Evolutionary conservation across 2,888 invertebrate genomes (phyloP).

Genomic region (Hoplodrina ambigua): DNA sequence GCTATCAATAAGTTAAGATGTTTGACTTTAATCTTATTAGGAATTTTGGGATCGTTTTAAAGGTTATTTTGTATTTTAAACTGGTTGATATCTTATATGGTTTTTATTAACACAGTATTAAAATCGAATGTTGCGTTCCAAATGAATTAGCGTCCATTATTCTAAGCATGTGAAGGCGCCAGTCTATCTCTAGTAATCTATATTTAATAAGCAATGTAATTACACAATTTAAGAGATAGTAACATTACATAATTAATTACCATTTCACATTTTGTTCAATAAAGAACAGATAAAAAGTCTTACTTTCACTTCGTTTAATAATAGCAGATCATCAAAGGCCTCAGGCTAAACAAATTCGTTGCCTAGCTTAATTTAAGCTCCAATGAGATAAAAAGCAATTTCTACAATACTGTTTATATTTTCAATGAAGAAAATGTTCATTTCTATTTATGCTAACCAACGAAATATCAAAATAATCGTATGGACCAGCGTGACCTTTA

Average conservation of each 20-base stretch:
- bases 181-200: constrained; percentile 38
- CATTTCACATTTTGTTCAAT: constrained; percentile 58
- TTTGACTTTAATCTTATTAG: constrained; percentile 48
- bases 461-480: constrained; percentile 55
- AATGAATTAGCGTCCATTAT: constrained; percentile 20
- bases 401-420: constrained; percentile 24
- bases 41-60: constrained; percentile 15
- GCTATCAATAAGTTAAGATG: constrained; percentile 44
- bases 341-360: constrained; percentile 41
- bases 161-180: background rate
- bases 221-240: constrained; percentile 46
- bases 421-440: constrained; percentile 36
- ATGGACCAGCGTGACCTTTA: constrained; percentile 61
- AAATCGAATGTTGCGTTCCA: background rate
- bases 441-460: constrained; percentile 43
- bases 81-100: background rate
- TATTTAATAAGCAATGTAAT: constrained; percentile 52
- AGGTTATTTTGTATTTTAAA: background rate
- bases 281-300: constrained; percentile 53
- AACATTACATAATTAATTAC: constrained; percentile 53
- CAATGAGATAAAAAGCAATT: constrained; percentile 7
- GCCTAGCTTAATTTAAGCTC: constrained; percentile 7
- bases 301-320: constrained; percentile 59
- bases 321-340: constrained; percentile 57
- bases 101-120: background rate